Conservation (phyloP, 2,888 invertebrate genomes). For the Drosophila buzzatii region DNA sequence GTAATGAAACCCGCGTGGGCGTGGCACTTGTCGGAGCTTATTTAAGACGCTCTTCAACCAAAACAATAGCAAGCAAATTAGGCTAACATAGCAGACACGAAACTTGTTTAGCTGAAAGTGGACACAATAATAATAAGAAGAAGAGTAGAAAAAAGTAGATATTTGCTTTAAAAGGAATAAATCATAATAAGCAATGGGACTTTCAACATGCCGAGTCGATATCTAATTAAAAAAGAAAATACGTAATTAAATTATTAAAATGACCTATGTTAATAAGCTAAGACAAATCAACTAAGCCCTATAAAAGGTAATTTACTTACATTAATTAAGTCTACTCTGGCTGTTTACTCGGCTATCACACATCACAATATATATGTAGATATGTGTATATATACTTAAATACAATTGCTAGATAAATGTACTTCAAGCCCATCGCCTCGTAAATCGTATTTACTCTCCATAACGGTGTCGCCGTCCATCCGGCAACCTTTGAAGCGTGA, state of each 20-base stretch:
- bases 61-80: conserved; percentile 5
- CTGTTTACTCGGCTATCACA: neutral
- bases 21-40: conserved; percentile 7
- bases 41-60: neutral
- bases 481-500: conserved; percentile 23
- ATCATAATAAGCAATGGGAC: neutral
- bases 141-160: neutral
- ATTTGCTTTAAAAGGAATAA: neutral
- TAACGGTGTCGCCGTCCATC: conserved; percentile 41
- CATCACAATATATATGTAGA: neutral
- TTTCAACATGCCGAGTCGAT: neutral
- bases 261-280: neutral
- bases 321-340: neutral
- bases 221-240: neutral
- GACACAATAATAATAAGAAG: neutral
- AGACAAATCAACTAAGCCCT: neutral
- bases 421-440: conserved; percentile 4
- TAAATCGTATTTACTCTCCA: conserved; percentile 58
- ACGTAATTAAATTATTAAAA: neutral
- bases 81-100: neutral
- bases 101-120: neutral
- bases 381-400: neutral
- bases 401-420: neutral
- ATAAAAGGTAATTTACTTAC: neutral
- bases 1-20: conserved; percentile 23